phyloP scores from a whole-genome alignment of 1,140 invertebrate genomes.

The Apolygus lucorum region DNA sequence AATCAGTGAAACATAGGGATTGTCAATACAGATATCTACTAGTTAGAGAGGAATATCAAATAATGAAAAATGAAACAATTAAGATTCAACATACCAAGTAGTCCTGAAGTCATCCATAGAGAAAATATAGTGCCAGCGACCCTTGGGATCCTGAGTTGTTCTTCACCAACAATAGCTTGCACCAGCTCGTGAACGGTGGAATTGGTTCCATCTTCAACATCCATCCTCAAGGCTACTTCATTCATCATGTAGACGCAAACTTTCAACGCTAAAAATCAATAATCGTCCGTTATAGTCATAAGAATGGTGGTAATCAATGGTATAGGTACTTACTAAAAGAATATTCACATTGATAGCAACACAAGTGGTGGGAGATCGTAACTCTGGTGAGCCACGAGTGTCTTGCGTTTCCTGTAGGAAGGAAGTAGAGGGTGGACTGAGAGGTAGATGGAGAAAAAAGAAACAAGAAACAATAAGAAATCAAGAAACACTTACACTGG shows the following conservation, averaged over 20 bases:
- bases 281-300: too few relatives aligned
- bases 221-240: constrained; percentile 55
- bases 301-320: too few relatives aligned
- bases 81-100: constrained; percentile 40
- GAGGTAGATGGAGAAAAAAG: neutral
- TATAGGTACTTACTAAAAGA: too few relatives aligned
- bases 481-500: constrained; percentile 12
- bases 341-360: too few relatives aligned
- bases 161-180: constrained; percentile 45
- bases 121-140: constrained; percentile 50
- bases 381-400: too few relatives aligned
- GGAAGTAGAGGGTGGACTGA: neutral
- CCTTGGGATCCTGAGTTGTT: constrained; percentile 48
- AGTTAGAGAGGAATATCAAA: too few relatives aligned
- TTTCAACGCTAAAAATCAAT: constrained; percentile 31
- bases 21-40: too few relatives aligned
- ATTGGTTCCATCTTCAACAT: constrained; percentile 52
- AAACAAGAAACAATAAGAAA: neutral
- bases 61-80: neutral
- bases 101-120: constrained; percentile 56
- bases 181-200: constrained; percentile 45
- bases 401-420: too few relatives aligned
- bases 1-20: too few relatives aligned
- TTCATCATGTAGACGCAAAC: constrained; percentile 57
- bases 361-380: too few relatives aligned